phyloP scores from a whole-genome alignment of 1,140 invertebrate species.

The Daktulosphaira vitifoliae region DNA sequence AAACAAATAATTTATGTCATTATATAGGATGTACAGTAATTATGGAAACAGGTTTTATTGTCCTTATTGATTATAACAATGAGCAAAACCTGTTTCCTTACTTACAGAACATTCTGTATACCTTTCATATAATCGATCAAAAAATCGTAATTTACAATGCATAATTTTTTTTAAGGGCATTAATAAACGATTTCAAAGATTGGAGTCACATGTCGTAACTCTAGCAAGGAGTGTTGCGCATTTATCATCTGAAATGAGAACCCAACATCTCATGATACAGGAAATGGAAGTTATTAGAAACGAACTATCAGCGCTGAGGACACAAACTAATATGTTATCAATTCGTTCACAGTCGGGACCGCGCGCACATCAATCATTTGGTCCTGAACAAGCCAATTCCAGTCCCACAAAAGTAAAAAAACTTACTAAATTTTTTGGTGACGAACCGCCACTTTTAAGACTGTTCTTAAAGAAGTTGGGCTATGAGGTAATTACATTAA shows the following conservation, averaged over 20 bases:
- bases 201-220: conserved; percentile 88
- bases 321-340: conserved; percentile 51
- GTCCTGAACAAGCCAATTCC: conserved; percentile 44
- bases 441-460: conserved; percentile 80
- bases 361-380: conserved; percentile 40
- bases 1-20: conserved; percentile 37
- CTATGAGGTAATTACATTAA: conserved; percentile 63
- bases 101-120: too few relatives aligned
- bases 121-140: too few relatives aligned
- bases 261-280: conserved; percentile 77
- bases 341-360: conserved; percentile 48
- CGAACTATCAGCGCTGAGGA: conserved; percentile 69
- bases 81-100: too few relatives aligned
- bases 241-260: conserved; percentile 82
- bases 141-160: too few relatives aligned
- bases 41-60: too few relatives aligned
- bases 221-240: conserved; percentile 85
- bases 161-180: conserved; percentile 53
- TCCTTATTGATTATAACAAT: too few relatives aligned
- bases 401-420: conserved; percentile 77
- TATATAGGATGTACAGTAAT: too few relatives aligned
- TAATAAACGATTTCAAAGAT: conserved; percentile 76
- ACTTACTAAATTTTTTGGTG: conserved; percentile 84
- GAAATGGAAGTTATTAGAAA: conserved; percentile 81
- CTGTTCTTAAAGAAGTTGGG: conserved; percentile 85